Percentiles rank a stretch among this genome's conserved stretches.
Conservation (phyloP, 2,113 vertebrate species). For the Fregata magnificens region DNA sequence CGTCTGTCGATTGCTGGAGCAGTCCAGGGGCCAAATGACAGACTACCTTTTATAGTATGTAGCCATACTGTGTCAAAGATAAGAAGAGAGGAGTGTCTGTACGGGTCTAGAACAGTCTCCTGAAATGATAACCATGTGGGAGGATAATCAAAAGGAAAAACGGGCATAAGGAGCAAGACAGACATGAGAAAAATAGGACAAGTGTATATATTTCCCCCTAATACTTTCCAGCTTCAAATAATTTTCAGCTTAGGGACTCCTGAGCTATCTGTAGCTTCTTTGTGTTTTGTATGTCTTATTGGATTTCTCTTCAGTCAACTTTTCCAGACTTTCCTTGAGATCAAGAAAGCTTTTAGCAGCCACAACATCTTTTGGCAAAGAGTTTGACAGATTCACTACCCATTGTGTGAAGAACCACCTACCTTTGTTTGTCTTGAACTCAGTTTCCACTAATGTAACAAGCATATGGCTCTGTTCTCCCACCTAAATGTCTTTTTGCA, state of each 20-base stretch:
- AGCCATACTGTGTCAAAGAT: neutral
- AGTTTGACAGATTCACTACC: slow-evolving; percentile 15
- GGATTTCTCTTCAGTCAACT: neutral
- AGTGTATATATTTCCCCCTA: neutral
- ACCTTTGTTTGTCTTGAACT: slow-evolving; percentile 41
- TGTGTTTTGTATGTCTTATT: neutral
- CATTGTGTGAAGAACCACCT: slow-evolving; percentile 26
- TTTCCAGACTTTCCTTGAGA: slow-evolving; percentile 30
- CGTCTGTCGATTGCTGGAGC: neutral
- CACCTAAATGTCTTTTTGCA: neutral
- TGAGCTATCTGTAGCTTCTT: slow-evolving; percentile 27
- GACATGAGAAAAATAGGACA: neutral
- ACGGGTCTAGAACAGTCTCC: neutral
- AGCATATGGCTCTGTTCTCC: neutral
- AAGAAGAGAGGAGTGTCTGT: neutral
- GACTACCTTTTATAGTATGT: neutral
- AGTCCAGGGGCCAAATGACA: neutral
- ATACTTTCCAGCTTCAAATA: slow-evolving; percentile 16
- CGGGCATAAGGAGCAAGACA: neutral
- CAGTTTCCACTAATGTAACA: slow-evolving; percentile 7
- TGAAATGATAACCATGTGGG: neutral
- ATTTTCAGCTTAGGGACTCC: neutral
- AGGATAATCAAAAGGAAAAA: neutral
- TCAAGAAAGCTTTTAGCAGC: slow-evolving; percentile 4
- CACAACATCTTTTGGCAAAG: slow-evolving; percentile 7